Evolutionary conservation across 37 sponge, comb jelly and placozoan genomes (phyloP), one percentile per base, ranked within the genome.

Genomic region (Mnemiopsis leidyi): DNA sequence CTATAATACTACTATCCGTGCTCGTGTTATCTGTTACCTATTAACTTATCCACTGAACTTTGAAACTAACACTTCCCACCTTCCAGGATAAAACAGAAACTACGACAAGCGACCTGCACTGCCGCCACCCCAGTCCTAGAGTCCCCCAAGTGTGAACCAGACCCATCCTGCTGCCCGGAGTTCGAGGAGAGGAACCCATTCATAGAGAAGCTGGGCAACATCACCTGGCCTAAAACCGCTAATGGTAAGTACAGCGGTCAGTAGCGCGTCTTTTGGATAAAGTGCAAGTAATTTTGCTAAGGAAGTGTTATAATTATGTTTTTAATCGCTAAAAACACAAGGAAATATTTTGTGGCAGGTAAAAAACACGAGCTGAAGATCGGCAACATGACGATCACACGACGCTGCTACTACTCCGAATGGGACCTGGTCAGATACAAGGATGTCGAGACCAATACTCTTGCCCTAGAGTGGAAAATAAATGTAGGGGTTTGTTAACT

Each of bases 81-180:
- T 61, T 18, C 68, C 73, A 69, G 73, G 29, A 69, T 69, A 28
- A 69, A 69, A 48, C 61, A 48, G 61, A 48, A 48, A 13, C 13
- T 48, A 48, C 5, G 61, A 69, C 1, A 69, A 69, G 73, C 73
- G 2, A 69, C 73, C 28, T 69, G 73, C 29, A 23, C 29, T 16
- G 73, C n/a, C 24, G 73, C 7, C 23, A 69, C 73, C 3, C 73
- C 73, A 21, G 29, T 25, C 23, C n/a, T 69, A 3, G 73, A 69
- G 73, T 69, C 73, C 73, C 73, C 73, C 23, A 69, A 69, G n/a
- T 69, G 73, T 69, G 73, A 69, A 25, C 73, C 73, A 23, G 73
- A 69, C 24, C 73, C 73, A 3, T 23, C 73, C 73, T 69, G 73
- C n/a, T 69, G 73, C 21, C 7, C 24, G n/a, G 29, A 21, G 28